phyloP scores from a whole-genome alignment of 1,140 invertebrate genomes.

The Stegodyphus dumicola region DNA sequence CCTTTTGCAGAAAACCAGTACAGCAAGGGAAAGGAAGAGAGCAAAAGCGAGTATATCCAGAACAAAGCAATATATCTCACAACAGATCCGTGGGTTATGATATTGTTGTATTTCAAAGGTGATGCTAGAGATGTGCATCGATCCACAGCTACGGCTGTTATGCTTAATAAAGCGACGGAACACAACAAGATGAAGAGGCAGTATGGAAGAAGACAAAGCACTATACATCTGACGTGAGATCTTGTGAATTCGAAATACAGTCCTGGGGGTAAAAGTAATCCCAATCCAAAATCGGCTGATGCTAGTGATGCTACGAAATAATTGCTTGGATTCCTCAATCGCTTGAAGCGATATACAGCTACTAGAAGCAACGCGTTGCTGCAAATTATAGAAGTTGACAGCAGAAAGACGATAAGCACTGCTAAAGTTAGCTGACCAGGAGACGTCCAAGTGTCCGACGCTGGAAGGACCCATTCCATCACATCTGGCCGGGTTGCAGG shows the following conservation, averaged over 20 bases:
- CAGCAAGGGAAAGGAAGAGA: slow-evolving; percentile 73
- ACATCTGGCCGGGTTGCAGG: neutral
- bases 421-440: slow-evolving; percentile 67
- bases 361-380: slow-evolving; percentile 73
- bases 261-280: slow-evolving; percentile 78
- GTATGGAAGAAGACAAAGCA: slow-evolving; percentile 74
- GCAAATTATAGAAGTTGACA: slow-evolving; percentile 73
- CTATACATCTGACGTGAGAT: slow-evolving; percentile 19
- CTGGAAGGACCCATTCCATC: slow-evolving; percentile 46
- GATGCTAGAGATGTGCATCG: slow-evolving; percentile 75
- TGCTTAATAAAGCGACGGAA: slow-evolving; percentile 75
- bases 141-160: slow-evolving; percentile 77
- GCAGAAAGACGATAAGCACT: slow-evolving; percentile 72
- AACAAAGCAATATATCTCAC: slow-evolving; percentile 73
- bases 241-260: slow-evolving; percentile 74
- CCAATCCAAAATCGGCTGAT: slow-evolving; percentile 79
- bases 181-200: slow-evolving; percentile 75
- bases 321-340: slow-evolving; percentile 77
- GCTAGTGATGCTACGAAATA: slow-evolving; percentile 80
- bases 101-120: slow-evolving; percentile 73
- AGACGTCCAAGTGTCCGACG: slow-evolving; percentile 28
- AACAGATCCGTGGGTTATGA: slow-evolving; percentile 75
- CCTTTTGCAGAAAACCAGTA: slow-evolving; percentile 65
- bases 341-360: slow-evolving; percentile 74
- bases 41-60: slow-evolving; percentile 74